These are phyloP conservation scores for Pseudomyrmex cubaensis DNA, from an alignment of 1,140 invertebrate species.

Conservation along the genomic window DNA sequence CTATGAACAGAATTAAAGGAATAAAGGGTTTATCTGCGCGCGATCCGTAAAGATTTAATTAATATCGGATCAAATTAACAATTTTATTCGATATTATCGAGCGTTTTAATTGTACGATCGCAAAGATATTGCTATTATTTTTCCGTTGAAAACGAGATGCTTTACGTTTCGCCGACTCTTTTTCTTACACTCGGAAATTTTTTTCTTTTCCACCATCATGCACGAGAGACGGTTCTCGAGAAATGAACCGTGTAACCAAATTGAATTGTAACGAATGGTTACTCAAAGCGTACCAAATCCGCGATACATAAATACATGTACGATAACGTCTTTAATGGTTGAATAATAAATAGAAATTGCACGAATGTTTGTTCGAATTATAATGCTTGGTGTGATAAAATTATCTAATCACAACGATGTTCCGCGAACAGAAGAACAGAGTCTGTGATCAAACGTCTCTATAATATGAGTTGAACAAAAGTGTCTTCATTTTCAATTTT, in stretches of 20 bases:
- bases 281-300: slow-evolving; percentile 1
- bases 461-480: slow-evolving; percentile 53
- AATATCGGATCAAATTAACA: neutral
- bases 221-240: neutral
- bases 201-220: neutral
- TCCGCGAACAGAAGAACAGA: neutral
- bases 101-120: neutral
- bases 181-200: neutral
- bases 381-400: neutral
- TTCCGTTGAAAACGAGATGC: slow-evolving; percentile 2
- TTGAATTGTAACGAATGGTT: slow-evolving; percentile 52
- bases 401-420: neutral
- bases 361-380: neutral
- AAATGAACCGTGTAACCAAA: slow-evolving; percentile 54
- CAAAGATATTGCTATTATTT: slow-evolving; percentile 14
- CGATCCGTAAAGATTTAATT: slow-evolving; percentile 17
- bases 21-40: neutral
- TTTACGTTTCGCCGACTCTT: slow-evolving; percentile 11
- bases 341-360: no score
- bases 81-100: slow-evolving; percentile 18
- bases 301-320: neutral
- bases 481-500: slow-evolving; percentile 73
- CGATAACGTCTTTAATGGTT: no score
- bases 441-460: slow-evolving; percentile 31
- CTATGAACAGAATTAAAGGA: neutral